Evolutionary conservation across 1,140 invertebrate species (phyloP).

Genomic region (Camponotus floridanus): DNA sequence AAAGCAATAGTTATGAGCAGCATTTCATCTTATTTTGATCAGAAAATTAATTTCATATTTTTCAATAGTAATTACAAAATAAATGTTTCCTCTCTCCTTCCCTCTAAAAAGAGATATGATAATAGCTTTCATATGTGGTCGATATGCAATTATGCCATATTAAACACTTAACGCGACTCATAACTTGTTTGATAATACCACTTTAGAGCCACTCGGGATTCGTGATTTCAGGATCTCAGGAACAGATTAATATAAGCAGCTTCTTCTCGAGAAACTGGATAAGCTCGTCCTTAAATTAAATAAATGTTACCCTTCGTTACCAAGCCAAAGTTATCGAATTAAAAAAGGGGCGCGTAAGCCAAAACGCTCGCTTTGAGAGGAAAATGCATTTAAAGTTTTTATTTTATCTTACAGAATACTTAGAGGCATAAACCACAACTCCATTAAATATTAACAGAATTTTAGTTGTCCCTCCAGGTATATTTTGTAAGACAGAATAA

Average conservation of each 20-base stretch:
- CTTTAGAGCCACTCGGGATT: slow-evolving; percentile 26
- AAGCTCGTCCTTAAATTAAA: slow-evolving; percentile 42
- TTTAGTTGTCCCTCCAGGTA: slow-evolving; percentile 21
- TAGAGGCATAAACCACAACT: slow-evolving; percentile 30
- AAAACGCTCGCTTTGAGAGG: slow-evolving; percentile 40
- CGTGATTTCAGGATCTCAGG: slow-evolving; percentile 38
- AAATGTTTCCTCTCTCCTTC: neutral
- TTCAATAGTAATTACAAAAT: slow-evolving; percentile 6
- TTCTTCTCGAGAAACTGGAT: slow-evolving; percentile 41
- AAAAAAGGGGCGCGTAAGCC: slow-evolving; percentile 39
- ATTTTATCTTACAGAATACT: slow-evolving; percentile 45
- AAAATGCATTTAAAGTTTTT: slow-evolving; percentile 55
- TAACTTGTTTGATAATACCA: slow-evolving; percentile 50
- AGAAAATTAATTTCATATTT: slow-evolving; percentile 7
- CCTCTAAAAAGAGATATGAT: neutral
- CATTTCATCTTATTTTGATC: neutral
- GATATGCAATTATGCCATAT: neutral
- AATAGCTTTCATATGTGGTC: slow-evolving; percentile 1
- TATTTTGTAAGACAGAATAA: neutral
- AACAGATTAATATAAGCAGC: slow-evolving; percentile 44
- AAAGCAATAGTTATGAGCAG: neutral
- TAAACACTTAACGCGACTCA: slow-evolving; percentile 27
- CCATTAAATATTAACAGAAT: slow-evolving; percentile 42
- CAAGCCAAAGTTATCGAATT: slow-evolving; percentile 44
- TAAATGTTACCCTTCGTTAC: slow-evolving; percentile 51